Conservation (phyloP, 2,888 invertebrate genomes). For the Hololepta plana region DNA sequence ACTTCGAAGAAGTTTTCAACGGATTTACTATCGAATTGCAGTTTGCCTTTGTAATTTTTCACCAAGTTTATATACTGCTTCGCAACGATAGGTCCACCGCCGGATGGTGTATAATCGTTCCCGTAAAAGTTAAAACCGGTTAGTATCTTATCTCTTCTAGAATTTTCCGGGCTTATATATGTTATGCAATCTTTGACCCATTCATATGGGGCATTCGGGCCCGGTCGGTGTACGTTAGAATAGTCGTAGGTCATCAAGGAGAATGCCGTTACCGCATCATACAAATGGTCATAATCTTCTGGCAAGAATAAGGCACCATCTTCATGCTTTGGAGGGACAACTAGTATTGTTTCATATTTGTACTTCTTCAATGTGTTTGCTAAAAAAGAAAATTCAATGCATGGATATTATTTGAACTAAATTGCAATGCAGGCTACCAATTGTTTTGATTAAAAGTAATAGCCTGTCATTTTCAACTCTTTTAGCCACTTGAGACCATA, state of each 20-base stretch:
- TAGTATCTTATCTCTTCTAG: conserved; percentile 57
- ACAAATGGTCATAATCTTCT: conserved; percentile 62
- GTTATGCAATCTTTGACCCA: conserved; percentile 70
- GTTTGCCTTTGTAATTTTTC: conserved; percentile 53
- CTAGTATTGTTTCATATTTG: conserved; percentile 47
- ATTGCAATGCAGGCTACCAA: conserved; percentile 29
- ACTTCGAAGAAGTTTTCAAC: conserved; percentile 76
- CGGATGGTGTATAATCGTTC: conserved; percentile 64
- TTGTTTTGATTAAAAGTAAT: conserved; percentile 41
- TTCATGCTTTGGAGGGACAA: conserved; percentile 60
- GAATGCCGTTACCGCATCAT: conserved; percentile 63
- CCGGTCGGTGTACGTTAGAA: conserved; percentile 64
- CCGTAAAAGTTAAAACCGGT: conserved; percentile 90
- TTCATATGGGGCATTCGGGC: conserved; percentile 74
- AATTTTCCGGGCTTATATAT: conserved; percentile 42
- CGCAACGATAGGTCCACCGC: conserved; percentile 69
- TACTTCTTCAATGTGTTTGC: conserved; percentile 37
- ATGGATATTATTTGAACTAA: not conserved
- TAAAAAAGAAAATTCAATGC: conserved; percentile 17
- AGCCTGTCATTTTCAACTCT: conserved; percentile 37
- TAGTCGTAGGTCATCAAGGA: conserved; percentile 97
- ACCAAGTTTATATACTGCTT: conserved; percentile 60
- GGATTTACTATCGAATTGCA: conserved; percentile 58
- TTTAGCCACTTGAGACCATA: conserved; percentile 70
- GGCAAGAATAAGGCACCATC: conserved; percentile 44